Evolutionary conservation across 2,888 invertebrate genomes (phyloP), one percentile per base, ranked within the genome.

Genomic region (Coelopa pilipes): DNA sequence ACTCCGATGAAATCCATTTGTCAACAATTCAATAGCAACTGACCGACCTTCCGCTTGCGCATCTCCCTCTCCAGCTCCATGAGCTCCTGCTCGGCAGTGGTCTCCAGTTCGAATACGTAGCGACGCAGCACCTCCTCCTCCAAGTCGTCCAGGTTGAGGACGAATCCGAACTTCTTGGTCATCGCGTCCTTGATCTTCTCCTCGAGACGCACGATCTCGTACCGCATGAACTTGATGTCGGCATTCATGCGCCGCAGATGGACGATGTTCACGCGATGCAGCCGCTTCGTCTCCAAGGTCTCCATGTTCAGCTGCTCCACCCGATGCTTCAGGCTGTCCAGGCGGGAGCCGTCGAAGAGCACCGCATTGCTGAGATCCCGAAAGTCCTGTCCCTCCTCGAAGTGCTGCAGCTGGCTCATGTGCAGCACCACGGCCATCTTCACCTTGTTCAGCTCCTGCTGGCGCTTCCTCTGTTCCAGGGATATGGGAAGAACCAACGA

Each of bases 381-480:
- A 11, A 89, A 80, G 1, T 89, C 89, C 0, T 89, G 85, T 0
- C 89, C 89, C 7, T 90, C 87, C 11, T 81, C 82, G 60, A 90
- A 88, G 80, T 90, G 89, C 81, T 91, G 90, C 24, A 95, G 88
- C 82, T 94, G 95, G 82, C 92, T 90, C 81, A 94, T 90, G 49
- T 91, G 91, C 24, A 95, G 81, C 10, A 94, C 87, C 0, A 94
- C 90, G 3, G 92, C 90, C 74, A 91, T 89, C 69, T 93, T 91
- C 2, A 96, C 91, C 73, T 94, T 92, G 82, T 96, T 96, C 82
- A 97, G 86, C 83, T 92, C 90, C 75, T 89, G 89, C 86, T 96
- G 96, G 0, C 85, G 79, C 15, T 81, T 81, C 17, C 83, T 89
- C 93, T 94, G 80, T 17, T 87, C 24, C 47, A 63, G 49, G 17